Evolutionary conservation across 2,113 vertebrate species (phyloP).

Genomic region (Centrocercus urophasianus): DNA sequence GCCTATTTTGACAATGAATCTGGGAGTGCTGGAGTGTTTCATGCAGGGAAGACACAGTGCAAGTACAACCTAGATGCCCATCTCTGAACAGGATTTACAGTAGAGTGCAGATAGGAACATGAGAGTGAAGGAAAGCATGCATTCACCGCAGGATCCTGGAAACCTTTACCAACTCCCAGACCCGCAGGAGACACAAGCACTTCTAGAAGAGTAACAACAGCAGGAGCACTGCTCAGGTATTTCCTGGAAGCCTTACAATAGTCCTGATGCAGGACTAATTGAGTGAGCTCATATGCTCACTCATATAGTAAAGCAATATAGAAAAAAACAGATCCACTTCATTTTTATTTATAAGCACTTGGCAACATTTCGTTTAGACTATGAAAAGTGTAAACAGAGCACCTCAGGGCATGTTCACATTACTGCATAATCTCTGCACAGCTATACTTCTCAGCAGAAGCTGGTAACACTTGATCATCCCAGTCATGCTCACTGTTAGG

Average conservation of each 20-base stretch:
- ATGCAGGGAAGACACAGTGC: not conserved
- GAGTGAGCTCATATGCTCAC: not conserved
- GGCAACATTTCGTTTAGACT: not conserved
- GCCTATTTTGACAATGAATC: not conserved
- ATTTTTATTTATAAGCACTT: conserved; percentile 34
- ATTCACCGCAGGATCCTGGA: not conserved
- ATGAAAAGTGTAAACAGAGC: not conserved
- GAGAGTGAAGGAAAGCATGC: fast-evolving
- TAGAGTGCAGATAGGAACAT: not conserved
- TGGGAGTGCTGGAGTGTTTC: not conserved
- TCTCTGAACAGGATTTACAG: not conserved
- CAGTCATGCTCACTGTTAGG: not conserved
- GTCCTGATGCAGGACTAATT: not conserved
- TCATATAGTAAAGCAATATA: not conserved
- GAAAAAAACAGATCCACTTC: not conserved
- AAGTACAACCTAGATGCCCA: not conserved
- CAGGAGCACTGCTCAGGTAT: not conserved
- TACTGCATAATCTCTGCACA: not conserved
- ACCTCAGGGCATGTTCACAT: not conserved
- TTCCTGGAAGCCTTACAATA: not conserved
- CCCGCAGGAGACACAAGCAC: not conserved
- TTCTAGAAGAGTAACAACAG: not conserved
- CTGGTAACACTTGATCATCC: not conserved
- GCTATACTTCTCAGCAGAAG: not conserved
- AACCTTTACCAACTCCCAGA: not conserved